Evolutionary conservation across 2,888 invertebrate genomes (phyloP).

Genomic region (Agapetus fuscipes): DNA sequence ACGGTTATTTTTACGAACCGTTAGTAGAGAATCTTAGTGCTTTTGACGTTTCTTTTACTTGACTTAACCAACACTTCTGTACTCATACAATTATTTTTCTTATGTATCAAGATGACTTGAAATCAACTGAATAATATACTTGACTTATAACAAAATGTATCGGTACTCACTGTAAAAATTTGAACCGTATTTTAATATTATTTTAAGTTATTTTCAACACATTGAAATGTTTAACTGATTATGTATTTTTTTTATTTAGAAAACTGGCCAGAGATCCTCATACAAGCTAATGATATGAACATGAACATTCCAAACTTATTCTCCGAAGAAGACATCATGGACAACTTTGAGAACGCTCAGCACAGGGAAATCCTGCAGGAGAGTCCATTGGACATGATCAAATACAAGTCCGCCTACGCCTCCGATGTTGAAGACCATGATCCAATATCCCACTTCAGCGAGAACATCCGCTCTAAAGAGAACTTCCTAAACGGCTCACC

Average conservation of each 20-base stretch:
- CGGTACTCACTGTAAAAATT: too few species aligned
- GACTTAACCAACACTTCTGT: too few species aligned
- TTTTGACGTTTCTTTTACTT: too few species aligned
- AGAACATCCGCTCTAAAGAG: slow-evolving; percentile 15
- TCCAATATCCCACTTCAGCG: slow-evolving; percentile 16
- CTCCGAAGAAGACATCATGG: slow-evolving; percentile 32
- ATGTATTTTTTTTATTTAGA: slow-evolving; percentile 30
- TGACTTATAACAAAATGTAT: too few species aligned
- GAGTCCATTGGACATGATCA: slow-evolving; percentile 29
- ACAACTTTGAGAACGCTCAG: slow-evolving; percentile 29
- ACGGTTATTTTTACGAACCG: too few species aligned
- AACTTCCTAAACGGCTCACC: slow-evolving; percentile 10
- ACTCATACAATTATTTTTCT: too few species aligned
- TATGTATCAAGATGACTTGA: too few species aligned
- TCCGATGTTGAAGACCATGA: slow-evolving; percentile 30
- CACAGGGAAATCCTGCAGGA: slow-evolving; percentile 28
- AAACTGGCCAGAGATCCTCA: slow-evolving; percentile 42
- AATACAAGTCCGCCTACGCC: slow-evolving; percentile 25
- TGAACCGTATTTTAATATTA: too few species aligned
- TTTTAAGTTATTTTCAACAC: too few species aligned
- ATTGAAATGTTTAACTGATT: too few species aligned
- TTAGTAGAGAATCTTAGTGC: too few species aligned
- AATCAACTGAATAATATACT: too few species aligned
- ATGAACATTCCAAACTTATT: slow-evolving; percentile 34
- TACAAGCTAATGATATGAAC: slow-evolving; percentile 34